Conservation (phyloP, 1,140 invertebrate genomes). For the Oscheius sp. region DNA sequence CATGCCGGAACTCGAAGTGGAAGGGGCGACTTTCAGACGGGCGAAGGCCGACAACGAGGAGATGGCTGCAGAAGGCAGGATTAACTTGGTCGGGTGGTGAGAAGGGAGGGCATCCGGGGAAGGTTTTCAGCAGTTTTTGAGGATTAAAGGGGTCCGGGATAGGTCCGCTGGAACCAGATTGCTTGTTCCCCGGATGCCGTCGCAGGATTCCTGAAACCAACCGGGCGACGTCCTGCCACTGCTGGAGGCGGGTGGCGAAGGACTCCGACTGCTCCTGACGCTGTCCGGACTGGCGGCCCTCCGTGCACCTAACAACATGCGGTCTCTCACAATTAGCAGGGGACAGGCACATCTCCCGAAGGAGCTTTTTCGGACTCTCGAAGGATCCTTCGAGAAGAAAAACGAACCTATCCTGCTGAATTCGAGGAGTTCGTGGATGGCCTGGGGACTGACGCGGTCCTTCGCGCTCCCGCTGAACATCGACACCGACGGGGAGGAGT, state of each 20-base stretch:
- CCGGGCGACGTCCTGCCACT: constrained; percentile 37
- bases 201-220: no score
- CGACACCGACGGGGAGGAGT: constrained; percentile 59
- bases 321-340: no score
- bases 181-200: no score
- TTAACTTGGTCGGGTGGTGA: neutral
- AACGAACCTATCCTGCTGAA: constrained; percentile 41
- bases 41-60: constrained; percentile 43
- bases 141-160: neutral
- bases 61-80: constrained; percentile 11
- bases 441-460: constrained; percentile 56
- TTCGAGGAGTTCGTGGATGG: constrained; percentile 58
- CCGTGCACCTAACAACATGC: constrained; percentile 21
- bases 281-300: constrained; percentile 40
- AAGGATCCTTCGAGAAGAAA: no score
- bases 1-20: constrained; percentile 49
- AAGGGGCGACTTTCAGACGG: constrained; percentile 47
- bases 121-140: neutral
- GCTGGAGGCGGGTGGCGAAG: constrained; percentile 36
- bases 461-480: constrained; percentile 51
- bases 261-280: constrained; percentile 33
- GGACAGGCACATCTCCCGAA: no score
- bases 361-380: no score
- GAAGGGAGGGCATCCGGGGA: neutral
- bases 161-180: no score